A percentile compares a stretch with the other conserved stretches of the same genome.
phyloP scores from a whole-genome alignment of 1,140 invertebrate genomes.

The Delia radicum region DNA sequence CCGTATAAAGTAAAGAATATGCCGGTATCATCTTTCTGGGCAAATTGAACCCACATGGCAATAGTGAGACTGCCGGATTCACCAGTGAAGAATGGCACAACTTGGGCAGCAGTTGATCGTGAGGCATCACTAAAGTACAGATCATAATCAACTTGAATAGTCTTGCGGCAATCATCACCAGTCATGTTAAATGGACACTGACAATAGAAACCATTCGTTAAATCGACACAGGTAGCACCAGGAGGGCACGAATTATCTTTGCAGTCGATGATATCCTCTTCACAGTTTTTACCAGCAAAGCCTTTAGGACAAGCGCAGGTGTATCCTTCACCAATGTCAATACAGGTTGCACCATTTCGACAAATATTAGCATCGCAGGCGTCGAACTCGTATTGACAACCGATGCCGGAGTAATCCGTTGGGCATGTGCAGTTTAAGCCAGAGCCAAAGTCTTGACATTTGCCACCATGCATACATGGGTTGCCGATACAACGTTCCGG shows the following conservation, averaged over 20 bases:
- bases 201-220: slow-evolving; percentile 90
- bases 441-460: slow-evolving; percentile 92
- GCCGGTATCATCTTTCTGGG: slow-evolving; percentile 82
- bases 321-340: slow-evolving; percentile 81
- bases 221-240: slow-evolving; percentile 90
- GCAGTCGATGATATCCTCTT: slow-evolving; percentile 90
- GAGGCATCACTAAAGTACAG: slow-evolving; percentile 89
- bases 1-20: slow-evolving; percentile 92
- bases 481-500: slow-evolving; percentile 94
- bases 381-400: slow-evolving; percentile 92
- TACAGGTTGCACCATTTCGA: slow-evolving; percentile 89
- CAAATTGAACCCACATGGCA: slow-evolving; percentile 95
- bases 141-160: slow-evolving; percentile 96
- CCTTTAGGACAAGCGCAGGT: slow-evolving; percentile 83
- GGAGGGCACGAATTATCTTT: slow-evolving; percentile 92
- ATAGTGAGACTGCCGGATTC: slow-evolving; percentile 79
- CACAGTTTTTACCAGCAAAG: slow-evolving; percentile 82
- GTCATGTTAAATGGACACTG: slow-evolving; percentile 95
- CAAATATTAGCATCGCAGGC: slow-evolving; percentile 85
- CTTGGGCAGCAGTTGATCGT: slow-evolving; percentile 83
- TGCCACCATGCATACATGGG: slow-evolving; percentile 93
- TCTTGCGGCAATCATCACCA: slow-evolving; percentile 93
- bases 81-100: slow-evolving; percentile 84
- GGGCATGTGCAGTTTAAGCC: slow-evolving; percentile 92
- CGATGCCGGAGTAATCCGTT: slow-evolving; percentile 80